Evolutionary conservation across 2,797 vertebrate species (phyloP).

Genomic region (Dermochelys coriacea): DNA sequence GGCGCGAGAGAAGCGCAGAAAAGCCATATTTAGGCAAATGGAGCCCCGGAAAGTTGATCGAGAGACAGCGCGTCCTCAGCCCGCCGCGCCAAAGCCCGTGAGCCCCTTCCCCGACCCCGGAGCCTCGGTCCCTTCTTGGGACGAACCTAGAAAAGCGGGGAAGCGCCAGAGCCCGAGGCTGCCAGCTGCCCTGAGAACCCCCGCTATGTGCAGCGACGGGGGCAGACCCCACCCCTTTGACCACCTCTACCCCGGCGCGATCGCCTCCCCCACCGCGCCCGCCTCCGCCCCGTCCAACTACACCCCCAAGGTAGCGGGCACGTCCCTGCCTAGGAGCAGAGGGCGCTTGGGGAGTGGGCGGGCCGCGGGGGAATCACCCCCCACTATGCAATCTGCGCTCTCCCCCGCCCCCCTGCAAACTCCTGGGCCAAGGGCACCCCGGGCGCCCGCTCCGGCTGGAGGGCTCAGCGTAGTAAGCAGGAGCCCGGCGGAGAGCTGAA

Average conservation of each 20-base stretch:
- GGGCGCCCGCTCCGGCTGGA: no score
- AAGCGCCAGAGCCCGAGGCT: no score
- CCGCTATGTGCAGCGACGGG: neutral
- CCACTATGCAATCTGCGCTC: neutral
- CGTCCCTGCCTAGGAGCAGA: neutral
- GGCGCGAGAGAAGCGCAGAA: neutral
- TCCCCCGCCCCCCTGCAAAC: neutral
- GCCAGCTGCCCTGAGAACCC: neutral
- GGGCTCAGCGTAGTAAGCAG: no score
- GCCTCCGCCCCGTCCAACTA: no score
- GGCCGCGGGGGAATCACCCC: no score
- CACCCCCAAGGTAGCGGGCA: no score
- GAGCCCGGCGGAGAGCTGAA: neutral
- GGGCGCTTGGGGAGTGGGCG: no score
- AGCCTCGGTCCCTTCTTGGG: no score
- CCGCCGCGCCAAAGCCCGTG: neutral
- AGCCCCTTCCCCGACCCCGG: neutral
- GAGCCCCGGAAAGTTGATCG: constrained; percentile 41
- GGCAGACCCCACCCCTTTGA: neutral
- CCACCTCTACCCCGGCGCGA: neutral
- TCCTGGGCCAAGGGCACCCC: no score
- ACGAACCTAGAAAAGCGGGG: no score
- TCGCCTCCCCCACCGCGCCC: neutral
- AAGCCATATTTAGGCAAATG: neutral
- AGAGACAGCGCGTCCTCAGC: neutral